Base-by-base conservation (phyloP, 2,888 invertebrate genomes). In the Dryocosmus kuriphilus region DNA sequence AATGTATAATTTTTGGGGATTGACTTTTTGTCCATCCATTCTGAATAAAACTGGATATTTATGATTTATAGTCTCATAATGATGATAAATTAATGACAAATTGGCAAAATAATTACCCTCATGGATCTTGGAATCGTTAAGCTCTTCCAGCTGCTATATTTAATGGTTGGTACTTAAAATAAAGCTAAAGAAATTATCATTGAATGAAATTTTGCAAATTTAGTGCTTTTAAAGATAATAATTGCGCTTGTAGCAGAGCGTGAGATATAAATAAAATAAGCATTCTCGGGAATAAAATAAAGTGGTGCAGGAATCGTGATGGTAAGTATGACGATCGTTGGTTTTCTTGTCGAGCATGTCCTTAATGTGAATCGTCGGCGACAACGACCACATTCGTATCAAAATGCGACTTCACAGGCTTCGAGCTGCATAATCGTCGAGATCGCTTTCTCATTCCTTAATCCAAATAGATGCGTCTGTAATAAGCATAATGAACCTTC, bases 401-500 rank as follows among this genome's bases (percentile, higher is more conserved):
- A 63, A 63, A 63, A 63, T 63, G 63, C 35, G 22, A 35, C 63
- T 71, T 71, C 19, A 46, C 41, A 71, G 27, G 9, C 51, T 46
- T 46, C 9, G 46, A 71, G 46, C 27, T 67, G 46, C 46, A 71
- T 71, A 71, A 71, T 71, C 63, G 32, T 46, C 77, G 79, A 81
- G 79, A 79, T 79, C 78, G 62, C 14, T 22, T 46, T 30, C 41
- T 30, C 41, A 35, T 63, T 51, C 76, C 74, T 77, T 77, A 79
- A 81, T 82, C 77, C 79, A 71, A 82, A 77, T 75, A 77, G 78
- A 24, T 75, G 61, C 74, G 60, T 67, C 77, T 76, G 71, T 76
- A 80, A 79, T 83, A 83, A 86, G 86, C 85, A 86, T 87, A 87
- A 87, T 86, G 83, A 85, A 86, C 86, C 67, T 80, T 78, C 65